phyloP scores from a whole-genome alignment of 2,797 vertebrate species.

The Psittacula derbiana region DNA sequence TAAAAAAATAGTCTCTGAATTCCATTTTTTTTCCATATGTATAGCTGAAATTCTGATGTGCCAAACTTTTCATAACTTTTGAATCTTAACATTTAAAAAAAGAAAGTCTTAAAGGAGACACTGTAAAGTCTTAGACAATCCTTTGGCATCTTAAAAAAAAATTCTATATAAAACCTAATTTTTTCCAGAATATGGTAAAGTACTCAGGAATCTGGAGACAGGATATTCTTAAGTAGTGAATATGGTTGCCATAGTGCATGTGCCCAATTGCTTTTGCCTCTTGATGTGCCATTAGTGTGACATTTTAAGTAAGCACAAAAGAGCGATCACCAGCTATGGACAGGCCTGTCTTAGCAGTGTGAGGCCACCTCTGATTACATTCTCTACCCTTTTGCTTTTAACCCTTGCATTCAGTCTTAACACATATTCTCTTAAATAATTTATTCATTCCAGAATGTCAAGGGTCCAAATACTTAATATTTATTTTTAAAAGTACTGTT shows the following conservation, averaged over 20 bases:
- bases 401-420: slow-evolving; percentile 88
- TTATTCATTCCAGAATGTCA: slow-evolving; percentile 96
- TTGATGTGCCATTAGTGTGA: slow-evolving; percentile 77
- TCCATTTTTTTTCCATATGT: slow-evolving; percentile 77
- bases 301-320: slow-evolving; percentile 78
- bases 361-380: slow-evolving; percentile 77
- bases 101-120: slow-evolving; percentile 88
- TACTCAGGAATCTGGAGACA: slow-evolving; percentile 93
- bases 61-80: slow-evolving; percentile 92
- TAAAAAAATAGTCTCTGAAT: slow-evolving; percentile 74
- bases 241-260: slow-evolving; percentile 80
- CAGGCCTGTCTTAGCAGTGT: slow-evolving; percentile 70
- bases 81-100: slow-evolving; percentile 84
- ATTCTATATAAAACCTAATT: slow-evolving; percentile 74
- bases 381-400: slow-evolving; percentile 74
- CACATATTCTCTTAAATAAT: slow-evolving; percentile 91
- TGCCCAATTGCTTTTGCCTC: slow-evolving; percentile 77
- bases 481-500: slow-evolving; percentile 87
- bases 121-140: slow-evolving; percentile 96
- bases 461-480: slow-evolving; percentile 91
- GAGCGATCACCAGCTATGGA: slow-evolving; percentile 84
- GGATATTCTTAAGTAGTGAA: slow-evolving; percentile 80
- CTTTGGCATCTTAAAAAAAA: slow-evolving; percentile 86
- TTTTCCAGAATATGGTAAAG: slow-evolving; percentile 84
- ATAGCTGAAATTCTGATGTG: slow-evolving; percentile 86